Evolutionary conservation across 2,113 vertebrate species (phyloP).

Genomic region (Hipposideros armiger): DNA sequence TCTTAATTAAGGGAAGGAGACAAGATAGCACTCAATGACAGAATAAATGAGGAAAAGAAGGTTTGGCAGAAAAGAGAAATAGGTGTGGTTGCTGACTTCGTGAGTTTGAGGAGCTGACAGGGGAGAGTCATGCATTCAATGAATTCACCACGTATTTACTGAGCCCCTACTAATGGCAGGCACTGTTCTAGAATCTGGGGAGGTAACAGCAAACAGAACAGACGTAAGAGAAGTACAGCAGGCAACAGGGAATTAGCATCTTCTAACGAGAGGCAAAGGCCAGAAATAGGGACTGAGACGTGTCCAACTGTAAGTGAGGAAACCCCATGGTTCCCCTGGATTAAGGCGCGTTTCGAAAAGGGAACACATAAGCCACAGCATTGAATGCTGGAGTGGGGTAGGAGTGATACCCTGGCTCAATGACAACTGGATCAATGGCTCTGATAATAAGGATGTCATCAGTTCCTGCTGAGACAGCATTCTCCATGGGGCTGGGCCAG

Average conservation of each 20-base stretch:
- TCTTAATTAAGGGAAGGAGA: background rate
- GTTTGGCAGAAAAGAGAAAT: background rate
- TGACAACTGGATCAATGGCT: background rate
- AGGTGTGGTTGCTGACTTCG: background rate
- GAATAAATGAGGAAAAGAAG: background rate
- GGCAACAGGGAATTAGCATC: background rate
- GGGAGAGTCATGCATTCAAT: background rate
- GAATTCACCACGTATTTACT: background rate
- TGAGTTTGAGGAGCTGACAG: background rate
- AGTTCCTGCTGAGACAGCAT: background rate
- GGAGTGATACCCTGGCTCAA: background rate
- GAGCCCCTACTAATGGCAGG: background rate
- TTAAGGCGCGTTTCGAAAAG: background rate
- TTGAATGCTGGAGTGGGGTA: rapidly evolving
- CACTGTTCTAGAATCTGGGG: background rate
- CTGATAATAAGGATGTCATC: background rate
- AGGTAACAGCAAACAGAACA: background rate
- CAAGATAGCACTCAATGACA: background rate
- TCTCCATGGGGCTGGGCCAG: background rate
- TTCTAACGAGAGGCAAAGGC: background rate
- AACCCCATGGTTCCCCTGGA: background rate
- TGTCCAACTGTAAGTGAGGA: background rate
- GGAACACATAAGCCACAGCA: rapidly evolving
- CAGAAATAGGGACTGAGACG: background rate
- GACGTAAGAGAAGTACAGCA: background rate